These are phyloP conservation scores for Cardiocondyla obscurior DNA, from an alignment of 1,140 invertebrate genomes.

Conservation along the genomic window DNA sequence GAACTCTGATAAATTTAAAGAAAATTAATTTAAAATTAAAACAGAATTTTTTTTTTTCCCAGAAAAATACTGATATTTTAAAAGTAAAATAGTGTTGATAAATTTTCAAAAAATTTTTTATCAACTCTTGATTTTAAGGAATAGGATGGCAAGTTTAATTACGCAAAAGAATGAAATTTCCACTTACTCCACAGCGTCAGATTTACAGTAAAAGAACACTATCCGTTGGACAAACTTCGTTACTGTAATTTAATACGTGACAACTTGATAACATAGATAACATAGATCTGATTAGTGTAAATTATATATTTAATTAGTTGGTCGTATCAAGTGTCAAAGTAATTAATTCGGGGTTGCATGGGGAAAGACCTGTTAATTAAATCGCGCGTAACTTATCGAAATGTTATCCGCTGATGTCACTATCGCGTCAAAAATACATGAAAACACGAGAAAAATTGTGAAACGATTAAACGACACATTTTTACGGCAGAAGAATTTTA, in stretches of 20 bases:
- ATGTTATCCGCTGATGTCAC: slow-evolving; percentile 10
- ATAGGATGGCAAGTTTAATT: not conserved
- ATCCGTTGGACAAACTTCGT: not conserved
- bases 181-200: too few relatives aligned
- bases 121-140: not conserved
- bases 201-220: too few relatives aligned
- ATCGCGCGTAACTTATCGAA: slow-evolving; percentile 41
- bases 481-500: not conserved
- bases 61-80: not conserved
- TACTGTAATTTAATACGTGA: not conserved
- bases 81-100: not conserved
- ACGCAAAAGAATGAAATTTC: not conserved
- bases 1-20: too few relatives aligned
- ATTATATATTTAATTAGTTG: slow-evolving; percentile 8
- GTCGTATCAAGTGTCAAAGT: not conserved
- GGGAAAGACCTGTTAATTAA: slow-evolving; percentile 45
- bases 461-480: not conserved
- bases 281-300: slow-evolving; percentile 22
- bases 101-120: not conserved
- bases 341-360: not conserved
- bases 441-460: not conserved
- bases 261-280: not conserved
- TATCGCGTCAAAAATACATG: slow-evolving; percentile 1
- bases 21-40: too few relatives aligned
- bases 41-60: too few relatives aligned